Conservation (phyloP, 2,797 vertebrate genomes). For the Thaleichthys pacificus region DNA sequence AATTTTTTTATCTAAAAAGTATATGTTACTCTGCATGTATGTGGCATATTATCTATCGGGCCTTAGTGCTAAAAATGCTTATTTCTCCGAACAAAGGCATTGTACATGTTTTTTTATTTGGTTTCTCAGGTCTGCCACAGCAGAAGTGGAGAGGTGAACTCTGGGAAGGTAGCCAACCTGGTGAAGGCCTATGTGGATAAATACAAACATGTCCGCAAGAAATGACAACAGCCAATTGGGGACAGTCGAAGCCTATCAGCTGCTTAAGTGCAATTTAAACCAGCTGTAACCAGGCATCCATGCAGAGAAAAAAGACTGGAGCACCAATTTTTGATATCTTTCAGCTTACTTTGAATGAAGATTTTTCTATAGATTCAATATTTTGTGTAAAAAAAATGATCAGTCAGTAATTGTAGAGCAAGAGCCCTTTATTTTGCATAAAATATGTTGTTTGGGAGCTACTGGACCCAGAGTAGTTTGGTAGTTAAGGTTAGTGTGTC, state of each 20-base stretch:
- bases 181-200: slow-evolving; percentile 98
- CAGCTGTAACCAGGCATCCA: slow-evolving; percentile 73
- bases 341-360: slow-evolving; percentile 76
- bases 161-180: slow-evolving; percentile 94
- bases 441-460: slow-evolving; percentile 59
- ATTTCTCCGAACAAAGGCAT: too few relatives aligned
- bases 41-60: too few relatives aligned
- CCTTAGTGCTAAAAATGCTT: too few relatives aligned
- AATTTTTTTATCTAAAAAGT: too few relatives aligned
- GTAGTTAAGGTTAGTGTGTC: slow-evolving; percentile 66
- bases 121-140: slow-evolving; percentile 89
- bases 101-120: not conserved
- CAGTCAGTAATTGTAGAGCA: slow-evolving; percentile 88
- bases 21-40: too few relatives aligned
- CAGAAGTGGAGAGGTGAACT: slow-evolving; percentile 97
- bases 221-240: slow-evolving; percentile 48
- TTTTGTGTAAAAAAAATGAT: slow-evolving; percentile 79
- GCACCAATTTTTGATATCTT: slow-evolving; percentile 85
- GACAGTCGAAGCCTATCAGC: slow-evolving; percentile 56
- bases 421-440: slow-evolving; percentile 84
- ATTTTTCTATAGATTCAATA: slow-evolving; percentile 90
- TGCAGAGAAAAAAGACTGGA: slow-evolving; percentile 71
- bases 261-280: slow-evolving; percentile 91
- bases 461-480: slow-evolving; percentile 63
- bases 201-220: slow-evolving; percentile 92